Evolutionary conservation across 2,797 vertebrate genomes (phyloP).

Genomic region (Enteromius argenteus): DNA sequence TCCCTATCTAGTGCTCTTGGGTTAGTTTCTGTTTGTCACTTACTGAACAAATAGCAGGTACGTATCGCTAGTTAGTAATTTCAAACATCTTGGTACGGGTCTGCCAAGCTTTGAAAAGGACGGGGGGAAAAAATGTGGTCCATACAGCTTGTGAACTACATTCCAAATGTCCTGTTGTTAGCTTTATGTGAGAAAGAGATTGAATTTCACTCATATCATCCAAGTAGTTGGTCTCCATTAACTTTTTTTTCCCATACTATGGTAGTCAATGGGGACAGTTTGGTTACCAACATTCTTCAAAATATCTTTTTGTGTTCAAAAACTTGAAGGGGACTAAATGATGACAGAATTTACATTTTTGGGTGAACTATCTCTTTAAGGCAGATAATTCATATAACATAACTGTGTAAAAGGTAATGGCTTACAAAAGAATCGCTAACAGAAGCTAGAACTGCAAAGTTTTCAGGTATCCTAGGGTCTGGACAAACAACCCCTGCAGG

Average conservation of each 20-base stretch:
- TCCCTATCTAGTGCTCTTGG: slow-evolving; percentile 20
- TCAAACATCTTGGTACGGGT: neutral
- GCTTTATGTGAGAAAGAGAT: neutral
- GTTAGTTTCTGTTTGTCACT: slow-evolving; percentile 12
- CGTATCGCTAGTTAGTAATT: neutral
- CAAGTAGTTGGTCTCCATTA: neutral
- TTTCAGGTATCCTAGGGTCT: slow-evolving; percentile 38
- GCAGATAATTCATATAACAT: neutral
- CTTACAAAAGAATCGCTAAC: neutral
- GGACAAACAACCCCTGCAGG: slow-evolving; percentile 48
- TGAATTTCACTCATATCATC: neutral
- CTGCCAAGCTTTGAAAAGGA: neutral
- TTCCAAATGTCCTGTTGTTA: neutral
- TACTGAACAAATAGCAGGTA: neutral
- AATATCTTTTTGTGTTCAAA: neutral
- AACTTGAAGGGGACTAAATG: neutral
- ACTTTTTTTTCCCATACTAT: neutral
- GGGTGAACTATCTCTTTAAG: neutral
- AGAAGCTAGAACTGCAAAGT: slow-evolving; percentile 7
- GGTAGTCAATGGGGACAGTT: neutral
- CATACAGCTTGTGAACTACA: neutral
- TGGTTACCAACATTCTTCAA: neutral
- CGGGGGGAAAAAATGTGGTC: neutral
- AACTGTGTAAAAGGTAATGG: neutral
- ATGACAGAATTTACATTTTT: neutral